Base-by-base conservation (phyloP, 2,888 invertebrate species). In the Morpho helenor region DNA sequence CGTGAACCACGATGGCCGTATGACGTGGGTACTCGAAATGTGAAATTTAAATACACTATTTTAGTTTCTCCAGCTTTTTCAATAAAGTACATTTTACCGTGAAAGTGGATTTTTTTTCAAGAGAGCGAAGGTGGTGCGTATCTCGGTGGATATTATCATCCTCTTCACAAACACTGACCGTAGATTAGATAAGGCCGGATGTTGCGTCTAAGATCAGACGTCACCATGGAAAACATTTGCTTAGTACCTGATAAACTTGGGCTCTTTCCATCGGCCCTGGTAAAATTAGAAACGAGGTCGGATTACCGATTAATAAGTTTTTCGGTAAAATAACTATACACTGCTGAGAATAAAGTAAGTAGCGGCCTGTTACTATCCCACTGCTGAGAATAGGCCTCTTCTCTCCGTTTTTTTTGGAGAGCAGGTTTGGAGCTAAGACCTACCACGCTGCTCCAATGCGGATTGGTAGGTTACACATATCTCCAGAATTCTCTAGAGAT, bases 141-240 rank as follows among this genome's bases (percentile, higher is more conserved):
- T 83, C 82, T 80, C 76, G 71, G 77, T 82, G 77, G 75, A 76
- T 81, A 77, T 81, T 77, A 71, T 73, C 74, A 49, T 16, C 48
- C 71, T 71, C 77, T 80, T 69, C 70, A 73, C 79, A 85, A 85
- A 87, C 86, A 84, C 87, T 88, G 88, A 87, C 88, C 87, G 81
- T 69, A 87, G 88, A 89, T 89, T 82, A 89, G 88, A 89, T 88
- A 88, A 79, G 76, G 76, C 77, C 84, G 87, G 87, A 87, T 87
- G 87, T 79, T 75, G 77, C 79, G 77, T 68, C 79, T 64, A 62
- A 68, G 69, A 71, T 69, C 65, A 66, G 63, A 57, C 46, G 60
- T 59, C 55, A 62, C 57, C 60, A 61, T 62, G 67, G 65, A 68
- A 67, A 68, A 68, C 62, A 68, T 72, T 72, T 71, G 62, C 68